Percentiles rank a stretch among this genome's conserved stretches.
Evolutionary conservation across 2,113 vertebrate species (phyloP).

Genomic region (Pluvialis apricaria): DNA sequence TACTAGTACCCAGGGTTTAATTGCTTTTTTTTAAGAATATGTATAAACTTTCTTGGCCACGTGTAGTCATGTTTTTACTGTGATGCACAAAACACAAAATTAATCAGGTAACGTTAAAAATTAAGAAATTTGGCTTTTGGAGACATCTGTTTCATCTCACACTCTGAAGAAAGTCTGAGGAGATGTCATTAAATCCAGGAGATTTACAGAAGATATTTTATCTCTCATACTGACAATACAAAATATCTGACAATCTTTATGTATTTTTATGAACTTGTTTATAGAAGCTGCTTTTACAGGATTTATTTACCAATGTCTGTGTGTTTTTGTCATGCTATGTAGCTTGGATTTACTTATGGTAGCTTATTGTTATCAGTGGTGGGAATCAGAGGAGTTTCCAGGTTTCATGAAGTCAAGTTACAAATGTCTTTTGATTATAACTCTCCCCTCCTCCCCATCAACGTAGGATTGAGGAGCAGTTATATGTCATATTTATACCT

Average conservation of each 20-base stretch:
- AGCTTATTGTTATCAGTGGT: background rate
- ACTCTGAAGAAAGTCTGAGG: background rate
- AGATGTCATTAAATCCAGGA: background rate
- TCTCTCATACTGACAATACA: background rate
- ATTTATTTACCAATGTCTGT: background rate
- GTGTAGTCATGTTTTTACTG: background rate
- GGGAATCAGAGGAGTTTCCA: background rate
- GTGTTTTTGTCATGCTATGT: background rate
- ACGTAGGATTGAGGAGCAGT: background rate
- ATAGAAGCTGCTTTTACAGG: background rate
- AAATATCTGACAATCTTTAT: background rate
- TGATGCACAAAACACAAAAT: background rate
- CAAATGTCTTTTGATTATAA: background rate
- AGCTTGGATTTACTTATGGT: background rate
- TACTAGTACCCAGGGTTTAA: background rate
- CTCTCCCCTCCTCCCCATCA: accelerated
- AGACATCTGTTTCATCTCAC: background rate
- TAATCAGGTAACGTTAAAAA: background rate
- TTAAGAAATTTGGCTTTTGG: background rate
- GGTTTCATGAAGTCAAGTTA: background rate
- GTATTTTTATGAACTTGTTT: background rate
- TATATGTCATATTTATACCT: background rate
- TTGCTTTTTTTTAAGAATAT: background rate
- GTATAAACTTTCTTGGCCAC: background rate
- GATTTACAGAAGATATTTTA: background rate